Evolutionary conservation across 2,888 invertebrate species (phyloP), one percentile per base, ranked within the genome.

Genomic region (Andrena praecox): DNA sequence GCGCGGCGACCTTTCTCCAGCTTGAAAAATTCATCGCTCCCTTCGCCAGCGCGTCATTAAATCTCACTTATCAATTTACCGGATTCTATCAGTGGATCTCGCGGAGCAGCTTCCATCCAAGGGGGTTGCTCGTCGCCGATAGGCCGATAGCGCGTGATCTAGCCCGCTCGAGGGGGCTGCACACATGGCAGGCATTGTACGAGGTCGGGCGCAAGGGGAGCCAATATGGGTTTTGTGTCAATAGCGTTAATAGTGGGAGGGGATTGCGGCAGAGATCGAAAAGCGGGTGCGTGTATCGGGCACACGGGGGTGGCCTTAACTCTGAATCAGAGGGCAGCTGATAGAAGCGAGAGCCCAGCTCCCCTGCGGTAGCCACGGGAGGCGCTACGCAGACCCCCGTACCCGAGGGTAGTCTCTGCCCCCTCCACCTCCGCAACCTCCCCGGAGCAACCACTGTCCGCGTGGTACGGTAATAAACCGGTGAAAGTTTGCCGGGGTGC

Each of bases 211-310:
- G 82, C 70, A 56, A 71, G 85, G 87, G 85, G 86, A 80, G 80
- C 85, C 89, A 88, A 89, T 89, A 89, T 89, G 90, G 90, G 89
- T 89, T 89, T 89, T 88, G 90, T 91, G 90, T 91, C 90, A 93
- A 92, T 92, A 91, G 91, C 88, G 85, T 89, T 90, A 92, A 92
- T 92, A 91, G 92, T 91, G 91, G 92, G 93, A 93, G 92, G 93
- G 91, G 91, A 90, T 81, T 85, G 74, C 69, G 74, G 81, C 68
- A 78, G 71, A 70, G 72, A 73, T 71, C 48, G 62, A 74, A 77
- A 90, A 85, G 85, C 84, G 85, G 87, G 84, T 69, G 64, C 76
- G 80, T 76, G 70, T 67, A 77, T 91, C 87, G 93, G 42, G 42
- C 42, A 42, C 42, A 42, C 42, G 42, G 93, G 92, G 93, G 93